phyloP scores from a whole-genome alignment of 2,797 vertebrate genomes.

The Myiothlypis coronata region DNA sequence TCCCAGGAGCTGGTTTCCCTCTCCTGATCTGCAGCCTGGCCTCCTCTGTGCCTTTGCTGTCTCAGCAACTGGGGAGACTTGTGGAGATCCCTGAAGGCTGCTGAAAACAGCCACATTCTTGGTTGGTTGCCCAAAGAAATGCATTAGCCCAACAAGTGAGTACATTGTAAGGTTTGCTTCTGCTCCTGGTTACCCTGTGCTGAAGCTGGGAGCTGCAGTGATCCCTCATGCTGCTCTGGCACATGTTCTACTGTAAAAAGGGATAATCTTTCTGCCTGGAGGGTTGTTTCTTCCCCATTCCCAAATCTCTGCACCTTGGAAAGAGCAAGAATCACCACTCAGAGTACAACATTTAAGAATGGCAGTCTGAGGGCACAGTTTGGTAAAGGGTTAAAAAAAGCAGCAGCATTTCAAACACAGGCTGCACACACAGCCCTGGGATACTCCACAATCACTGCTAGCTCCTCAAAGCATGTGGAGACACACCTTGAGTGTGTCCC shows the following conservation, averaged over 20 bases:
- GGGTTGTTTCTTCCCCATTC: background rate
- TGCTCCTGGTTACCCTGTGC: background rate
- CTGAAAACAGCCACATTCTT: background rate
- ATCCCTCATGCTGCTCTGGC: background rate
- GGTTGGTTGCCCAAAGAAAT: background rate
- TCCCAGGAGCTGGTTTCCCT: background rate
- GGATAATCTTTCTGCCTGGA: background rate
- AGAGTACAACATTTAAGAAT: too few species aligned
- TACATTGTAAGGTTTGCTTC: background rate
- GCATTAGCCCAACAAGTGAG: background rate
- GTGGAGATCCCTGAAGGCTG: rapidly evolving
- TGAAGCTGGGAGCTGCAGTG: background rate
- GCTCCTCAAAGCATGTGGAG: background rate
- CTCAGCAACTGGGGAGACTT: background rate
- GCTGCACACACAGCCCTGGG: background rate
- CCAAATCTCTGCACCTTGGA: background rate
- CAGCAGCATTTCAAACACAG: background rate
- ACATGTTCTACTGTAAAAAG: background rate
- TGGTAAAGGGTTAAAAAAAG: background rate
- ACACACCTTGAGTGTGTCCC: background rate
- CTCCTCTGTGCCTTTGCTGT: background rate
- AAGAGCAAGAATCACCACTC: background rate
- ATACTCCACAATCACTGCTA: background rate
- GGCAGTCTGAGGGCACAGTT: rapidly evolving
- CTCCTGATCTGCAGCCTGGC: background rate